Evolutionary conservation across 2,888 invertebrate genomes (phyloP), one percentile per base, ranked within the genome.

Genomic region (Noctua janthe): DNA sequence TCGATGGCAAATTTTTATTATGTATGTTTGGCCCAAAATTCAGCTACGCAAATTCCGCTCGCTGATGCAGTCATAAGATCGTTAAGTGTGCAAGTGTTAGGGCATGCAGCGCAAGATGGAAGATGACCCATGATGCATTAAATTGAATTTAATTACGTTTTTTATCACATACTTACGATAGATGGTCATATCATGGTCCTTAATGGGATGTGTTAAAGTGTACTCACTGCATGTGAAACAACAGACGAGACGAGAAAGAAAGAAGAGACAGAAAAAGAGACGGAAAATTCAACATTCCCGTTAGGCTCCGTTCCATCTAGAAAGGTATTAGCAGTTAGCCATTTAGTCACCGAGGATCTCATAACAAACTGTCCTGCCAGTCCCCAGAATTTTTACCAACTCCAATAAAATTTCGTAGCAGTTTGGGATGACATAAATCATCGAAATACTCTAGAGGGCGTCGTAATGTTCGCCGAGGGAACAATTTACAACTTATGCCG

Each of bases 401-500:
- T n/a, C 70, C 54, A 76, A 73, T 80, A 74, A 78, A 74, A 84
- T 76, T 74, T 78, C 56, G 56, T 49, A 74, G 51, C 39, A 49
- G 47, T 80, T 47, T 43, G 78, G 64, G 59, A 80, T 78, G 78
- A 77, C 67, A 87, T 88, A 88, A 88, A 87, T 88, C 87, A 70
- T 66, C 43, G 54, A 76, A 82, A 82, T 76, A 78, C 87, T 81
- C 80, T 51, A 74, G 82, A 82, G 89, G 76, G 78, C 67, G 70
- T 75, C 71, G 75, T 87, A 82, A 87, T 82, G 72, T 79, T 59
- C 74, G 67, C 62, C 69, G 71, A 75, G 80, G 74, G 80, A 73
- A 82, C 78, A 81, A 88, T 81, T 87, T 73, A 88, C 82, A 85
- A 81, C 85, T 81, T 84, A 84, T 79, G 84, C 76, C 79, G 67